Evolutionary conservation across 2,888 invertebrate species (phyloP).

Genomic region (Nebria salina): DNA sequence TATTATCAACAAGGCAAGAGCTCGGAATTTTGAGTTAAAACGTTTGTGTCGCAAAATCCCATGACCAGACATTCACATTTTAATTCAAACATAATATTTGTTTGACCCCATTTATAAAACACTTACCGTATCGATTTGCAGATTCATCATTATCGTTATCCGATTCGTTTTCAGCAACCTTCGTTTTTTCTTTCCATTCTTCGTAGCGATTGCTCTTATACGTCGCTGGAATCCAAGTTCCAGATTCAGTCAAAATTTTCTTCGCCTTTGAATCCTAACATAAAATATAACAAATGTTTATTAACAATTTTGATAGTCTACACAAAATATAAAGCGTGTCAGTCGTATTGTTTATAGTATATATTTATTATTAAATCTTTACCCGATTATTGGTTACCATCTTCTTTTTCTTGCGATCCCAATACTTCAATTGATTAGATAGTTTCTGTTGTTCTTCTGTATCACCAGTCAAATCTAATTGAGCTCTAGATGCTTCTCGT

Average conservation of each 20-base stretch:
- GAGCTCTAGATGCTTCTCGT: constrained; percentile 78
- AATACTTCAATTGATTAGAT: constrained; percentile 74
- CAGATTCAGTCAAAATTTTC: constrained; percentile 95
- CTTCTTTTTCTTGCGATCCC: constrained; percentile 97
- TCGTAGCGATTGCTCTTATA: constrained; percentile 92
- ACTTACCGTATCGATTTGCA: constrained; percentile 34
- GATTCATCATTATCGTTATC: constrained; percentile 62
- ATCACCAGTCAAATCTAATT: constrained; percentile 87
- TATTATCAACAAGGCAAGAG: not conserved
- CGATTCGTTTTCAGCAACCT: constrained; percentile 63
- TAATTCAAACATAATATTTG: no score
- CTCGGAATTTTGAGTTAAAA: no score
- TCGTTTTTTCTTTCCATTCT: constrained; percentile 84
- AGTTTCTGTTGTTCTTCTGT: constrained; percentile 73
- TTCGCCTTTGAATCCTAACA: constrained; percentile 68
- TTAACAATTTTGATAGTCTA: not conserved
- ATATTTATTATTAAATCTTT: constrained; percentile 50
- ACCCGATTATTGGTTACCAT: constrained; percentile 81
- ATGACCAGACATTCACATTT: no score
- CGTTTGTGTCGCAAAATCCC: no score
- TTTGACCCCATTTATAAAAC: not conserved
- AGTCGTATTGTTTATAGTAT: not conserved
- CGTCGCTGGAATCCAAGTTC: constrained; percentile 91
- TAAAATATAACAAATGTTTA: not conserved
- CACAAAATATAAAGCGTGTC: not conserved